Conservation (phyloP, 2,888 invertebrate species). For the Meteorus colon region DNA sequence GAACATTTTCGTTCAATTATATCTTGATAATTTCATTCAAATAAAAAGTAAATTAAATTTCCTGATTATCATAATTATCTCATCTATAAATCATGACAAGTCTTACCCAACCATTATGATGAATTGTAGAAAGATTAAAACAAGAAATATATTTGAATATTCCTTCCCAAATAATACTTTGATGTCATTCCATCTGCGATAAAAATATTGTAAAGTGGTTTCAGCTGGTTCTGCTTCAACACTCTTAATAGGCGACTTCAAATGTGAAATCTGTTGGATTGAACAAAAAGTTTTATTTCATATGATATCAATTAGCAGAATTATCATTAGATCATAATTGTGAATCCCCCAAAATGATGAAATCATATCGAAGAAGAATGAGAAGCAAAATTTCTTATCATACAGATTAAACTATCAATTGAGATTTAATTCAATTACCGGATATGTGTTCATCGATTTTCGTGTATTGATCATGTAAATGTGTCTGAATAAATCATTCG, state of each 20-base stretch:
- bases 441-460: constrained; percentile 78
- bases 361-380: no score
- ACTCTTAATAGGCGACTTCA: background rate
- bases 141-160: constrained; percentile 77
- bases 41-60: background rate
- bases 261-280: background rate
- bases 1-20: background rate
- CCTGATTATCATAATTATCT: background rate
- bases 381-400: no score
- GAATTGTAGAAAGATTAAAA: constrained; percentile 80
- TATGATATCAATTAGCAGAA: background rate
- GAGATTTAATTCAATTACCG: constrained; percentile 74
- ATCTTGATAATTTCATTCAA: no score
- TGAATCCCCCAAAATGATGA: constrained; percentile 56
- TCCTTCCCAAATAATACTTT: constrained; percentile 80
- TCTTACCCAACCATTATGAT: constrained; percentile 80
- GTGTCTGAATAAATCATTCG: constrained; percentile 78
- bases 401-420: no score
- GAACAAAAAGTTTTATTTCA: background rate
- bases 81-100: background rate
- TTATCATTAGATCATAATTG: no score
- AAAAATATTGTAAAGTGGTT: background rate
- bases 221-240: background rate
- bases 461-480: constrained; percentile 83
- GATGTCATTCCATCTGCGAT: constrained; percentile 75